Evolutionary conservation across 1,140 invertebrate species (phyloP), one percentile per base, ranked within the genome.

Genomic region (Trichogramma pretiosum): DNA sequence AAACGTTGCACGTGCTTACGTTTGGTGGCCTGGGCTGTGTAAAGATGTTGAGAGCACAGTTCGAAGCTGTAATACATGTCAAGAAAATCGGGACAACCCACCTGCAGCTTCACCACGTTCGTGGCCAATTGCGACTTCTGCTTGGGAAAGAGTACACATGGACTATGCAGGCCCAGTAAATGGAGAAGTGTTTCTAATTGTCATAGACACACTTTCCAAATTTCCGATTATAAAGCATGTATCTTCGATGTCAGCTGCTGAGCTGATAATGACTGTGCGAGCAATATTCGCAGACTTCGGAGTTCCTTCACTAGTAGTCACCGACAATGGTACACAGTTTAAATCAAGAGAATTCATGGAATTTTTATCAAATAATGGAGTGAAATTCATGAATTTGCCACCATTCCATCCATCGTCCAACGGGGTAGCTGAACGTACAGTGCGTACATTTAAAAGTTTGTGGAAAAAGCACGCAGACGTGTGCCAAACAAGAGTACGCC

Each of bases 11-110:
- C 46, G 68, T 21, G 57, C 50, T 26, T 68, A 69, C 52, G 56
- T 74, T 10, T 77, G 62, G 56, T 77, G 70, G 68, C 66, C 65
- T 13, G 51, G 58, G 3, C 65, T 78, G 3, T 66, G 77, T 50
- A 22, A 51, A 17, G 65, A 74, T 7, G 74, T 78, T 16, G 57
- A 61, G 24, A 9, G 23, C 10, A 32, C 47, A 10, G 52, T 47
- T 5, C 53, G 44, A 22, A 39, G 28, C 9, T 56, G 50, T 19
- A 43, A 33, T 2, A 36, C 38, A 18, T 52, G 54, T 38, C 19
- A 38, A 10, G 33, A 16, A 1, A 33, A 52, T 34, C n/a, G n/a
- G n/a, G 54, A 43, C 11, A 50, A 55, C 24, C 24, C 11, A 28
- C 24, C 24, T 28, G 24, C 24, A 47, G 49, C 45, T 34, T 41